Base-by-base conservation (phyloP, 2,888 invertebrate species). In the Leptothorax acervorum region DNA sequence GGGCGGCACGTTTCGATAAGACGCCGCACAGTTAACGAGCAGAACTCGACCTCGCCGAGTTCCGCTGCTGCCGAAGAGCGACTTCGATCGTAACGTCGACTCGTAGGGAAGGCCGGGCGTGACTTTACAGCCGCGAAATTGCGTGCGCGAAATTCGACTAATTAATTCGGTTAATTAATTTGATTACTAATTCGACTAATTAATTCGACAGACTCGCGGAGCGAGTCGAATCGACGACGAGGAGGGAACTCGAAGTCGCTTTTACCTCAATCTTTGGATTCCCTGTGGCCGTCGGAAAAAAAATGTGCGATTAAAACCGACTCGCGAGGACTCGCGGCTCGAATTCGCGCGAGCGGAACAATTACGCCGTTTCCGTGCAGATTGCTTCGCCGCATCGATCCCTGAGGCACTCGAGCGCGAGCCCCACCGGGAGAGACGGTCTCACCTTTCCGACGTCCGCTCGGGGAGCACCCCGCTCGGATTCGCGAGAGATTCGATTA, bases 361-460 rank as follows among this genome's bases (percentile, higher is more conserved):
- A 45, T 35, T 23, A 55, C 55, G 48, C 23, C 11, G 48, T 66
- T 66, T 15, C 65, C 3, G 45, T 45, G 53, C n/a, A n/a, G n/a
- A 60, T 65, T 45, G 31, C 51, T 12, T 35, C 35, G 31, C 11
- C 73, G 23, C 73, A 79, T 81, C 79, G 79, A 79, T 79, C 79
- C 45, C 45, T 8, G n/a, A 60, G 35, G 9, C 18, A 60, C 18
- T 23, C 23, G 23, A 23, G 23, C 35, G 60, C 57, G 42, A 45
- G 55, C 18, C 28, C 60, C 73, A 5, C 18, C n/a, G 23, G 23
- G 31, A 60, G 45, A 71, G n/a, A 31, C 48, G 48, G 28, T 48
- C 23, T 35, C 35, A 48, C 15, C 57, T 57, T 35, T 57, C 35
- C 23, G 31, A 23, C 35, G 15, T 48, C 23, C 18, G 23, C 18